A percentile compares a stretch with the other conserved stretches of the same genome.
These are phyloP conservation scores for Leptopterna dolabrata DNA, from an alignment of 2,888 invertebrate genomes.

Conservation along the genomic window DNA sequence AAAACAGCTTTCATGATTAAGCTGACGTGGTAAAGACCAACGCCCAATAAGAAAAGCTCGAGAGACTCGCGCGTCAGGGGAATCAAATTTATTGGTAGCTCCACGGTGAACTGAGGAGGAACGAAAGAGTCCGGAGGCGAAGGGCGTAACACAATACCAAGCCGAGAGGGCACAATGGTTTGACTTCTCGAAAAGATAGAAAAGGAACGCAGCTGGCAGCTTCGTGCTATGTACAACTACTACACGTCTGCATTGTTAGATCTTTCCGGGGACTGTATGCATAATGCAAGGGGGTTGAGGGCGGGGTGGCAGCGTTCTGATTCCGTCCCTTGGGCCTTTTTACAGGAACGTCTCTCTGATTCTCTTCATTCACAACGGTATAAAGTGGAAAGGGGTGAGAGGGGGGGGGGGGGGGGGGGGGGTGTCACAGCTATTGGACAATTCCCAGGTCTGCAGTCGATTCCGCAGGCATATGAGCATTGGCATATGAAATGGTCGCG, in stretches of 20 bases:
- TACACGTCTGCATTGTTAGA: conserved; percentile 18
- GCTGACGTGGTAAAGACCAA: not conserved
- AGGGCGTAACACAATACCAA: conserved; percentile 15
- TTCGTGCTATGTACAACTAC: not conserved
- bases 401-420: no score
- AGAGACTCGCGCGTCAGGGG: not conserved
- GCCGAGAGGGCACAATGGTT: not conserved
- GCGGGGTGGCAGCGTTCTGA: not conserved
- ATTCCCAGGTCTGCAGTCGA: not conserved
- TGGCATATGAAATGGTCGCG: not conserved
- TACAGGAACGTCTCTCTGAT: not conserved
- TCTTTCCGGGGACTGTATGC: conserved; percentile 12
- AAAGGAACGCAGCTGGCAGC: conserved; percentile 3
- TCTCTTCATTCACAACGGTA: not conserved
- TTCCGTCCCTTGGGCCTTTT: conserved; percentile 6
- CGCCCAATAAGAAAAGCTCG: not conserved
- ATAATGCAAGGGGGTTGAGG: not conserved
- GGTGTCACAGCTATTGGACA: not conserved
- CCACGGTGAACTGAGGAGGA: not conserved
- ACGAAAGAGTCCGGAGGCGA: not conserved
- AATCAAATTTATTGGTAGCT: not conserved
- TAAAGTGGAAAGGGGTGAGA: no score
- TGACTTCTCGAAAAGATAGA: conserved; percentile 16
- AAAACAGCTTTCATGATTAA: not conserved
- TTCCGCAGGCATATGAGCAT: not conserved